A percentile compares a stretch with the other conserved stretches of the same genome.
These are phyloP conservation scores for Platyscapa corneri DNA, from an alignment of 1,140 invertebrate species.

Conservation along the genomic window DNA sequence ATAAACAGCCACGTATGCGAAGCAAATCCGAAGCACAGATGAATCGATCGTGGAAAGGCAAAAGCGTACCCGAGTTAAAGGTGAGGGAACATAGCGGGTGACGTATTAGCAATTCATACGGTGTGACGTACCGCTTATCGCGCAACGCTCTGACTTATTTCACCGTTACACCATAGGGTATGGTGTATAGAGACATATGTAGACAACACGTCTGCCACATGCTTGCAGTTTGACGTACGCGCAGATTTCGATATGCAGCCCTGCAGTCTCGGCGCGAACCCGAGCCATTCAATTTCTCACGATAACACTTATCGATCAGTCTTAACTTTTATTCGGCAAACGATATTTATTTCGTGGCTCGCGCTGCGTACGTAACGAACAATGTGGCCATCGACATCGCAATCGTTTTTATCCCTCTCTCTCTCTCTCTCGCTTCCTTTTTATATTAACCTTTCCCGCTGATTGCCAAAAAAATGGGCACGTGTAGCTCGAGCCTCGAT, in stretches of 20 bases:
- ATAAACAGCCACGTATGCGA: background rate
- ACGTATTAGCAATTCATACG: conserved; percentile 41
- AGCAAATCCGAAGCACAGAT: background rate
- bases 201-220: conserved; percentile 14
- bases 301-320: conserved; percentile 32
- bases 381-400: conserved; percentile 6
- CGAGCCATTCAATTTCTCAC: conserved; percentile 12
- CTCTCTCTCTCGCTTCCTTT: conserved; percentile 30
- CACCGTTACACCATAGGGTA: conserved; percentile 37
- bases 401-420: background rate
- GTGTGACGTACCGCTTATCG: conserved; percentile 19
- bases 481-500: background rate
- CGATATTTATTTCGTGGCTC: background rate
- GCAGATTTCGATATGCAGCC: conserved; percentile 33
- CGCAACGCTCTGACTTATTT: conserved; percentile 35
- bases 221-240: conserved; percentile 30
- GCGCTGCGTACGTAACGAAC: background rate
- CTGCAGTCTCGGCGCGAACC: background rate
- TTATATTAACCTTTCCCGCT: background rate
- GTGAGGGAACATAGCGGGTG: background rate
- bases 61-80: background rate
- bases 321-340: conserved; percentile 43
- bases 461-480: conserved; percentile 7
- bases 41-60: background rate
- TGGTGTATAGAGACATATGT: no score